Conservation (phyloP, 2,113 vertebrate genomes). For the Protomyctophum bolini region DNA sequence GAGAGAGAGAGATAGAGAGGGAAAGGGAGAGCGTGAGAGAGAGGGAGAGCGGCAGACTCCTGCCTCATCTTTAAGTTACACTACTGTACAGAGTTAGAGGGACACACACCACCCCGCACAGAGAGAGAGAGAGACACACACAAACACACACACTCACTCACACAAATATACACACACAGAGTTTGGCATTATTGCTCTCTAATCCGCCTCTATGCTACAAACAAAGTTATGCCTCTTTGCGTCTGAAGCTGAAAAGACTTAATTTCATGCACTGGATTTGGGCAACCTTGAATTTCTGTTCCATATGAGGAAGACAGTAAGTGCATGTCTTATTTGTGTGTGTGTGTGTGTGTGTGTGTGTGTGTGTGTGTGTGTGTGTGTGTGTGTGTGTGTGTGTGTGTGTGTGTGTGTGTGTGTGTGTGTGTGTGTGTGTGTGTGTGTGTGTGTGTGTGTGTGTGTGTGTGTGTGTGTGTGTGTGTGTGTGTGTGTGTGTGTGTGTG, state of each 20-base stretch:
- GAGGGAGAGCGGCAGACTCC: slow-evolving; percentile 45
- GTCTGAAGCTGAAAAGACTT: slow-evolving; percentile 30
- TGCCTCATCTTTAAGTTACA: slow-evolving; percentile 66
- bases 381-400: too few species aligned
- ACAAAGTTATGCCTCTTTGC: slow-evolving; percentile 32
- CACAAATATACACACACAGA: slow-evolving; percentile 6
- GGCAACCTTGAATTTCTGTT: slow-evolving; percentile 61
- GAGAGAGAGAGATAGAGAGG: slow-evolving; percentile 9
- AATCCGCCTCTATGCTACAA: neutral
- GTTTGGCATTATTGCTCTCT: too few species aligned
- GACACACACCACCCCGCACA: too few species aligned
- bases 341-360: neutral
- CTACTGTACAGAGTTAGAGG: slow-evolving; percentile 10
- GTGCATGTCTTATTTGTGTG: slow-evolving; percentile 12
- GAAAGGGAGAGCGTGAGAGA: neutral
- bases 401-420: neutral
- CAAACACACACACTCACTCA: slow-evolving; percentile 17
- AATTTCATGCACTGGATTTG: slow-evolving; percentile 60
- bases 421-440: neutral
- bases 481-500: neutral
- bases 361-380: neutral
- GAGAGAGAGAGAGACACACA: too few species aligned
- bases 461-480: slow-evolving; percentile 2
- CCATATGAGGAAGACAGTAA: slow-evolving; percentile 79
- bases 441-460: too few species aligned